Evolutionary conservation across 2,797 vertebrate species (phyloP).

Genomic region (Syngnathus acus): DNA sequence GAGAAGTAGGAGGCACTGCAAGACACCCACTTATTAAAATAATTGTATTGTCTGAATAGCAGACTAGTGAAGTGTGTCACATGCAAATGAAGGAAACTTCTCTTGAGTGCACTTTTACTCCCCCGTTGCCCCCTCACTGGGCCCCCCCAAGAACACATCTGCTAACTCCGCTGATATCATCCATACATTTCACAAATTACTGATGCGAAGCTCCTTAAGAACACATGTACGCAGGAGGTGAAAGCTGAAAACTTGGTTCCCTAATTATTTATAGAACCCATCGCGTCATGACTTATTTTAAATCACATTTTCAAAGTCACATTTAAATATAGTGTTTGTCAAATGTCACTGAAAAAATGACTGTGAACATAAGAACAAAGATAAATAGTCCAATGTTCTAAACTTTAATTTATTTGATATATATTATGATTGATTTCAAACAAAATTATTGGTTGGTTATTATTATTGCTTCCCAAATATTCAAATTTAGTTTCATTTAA

Average conservation of each 20-base stretch:
- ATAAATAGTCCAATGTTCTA: neutral
- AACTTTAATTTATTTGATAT: neutral
- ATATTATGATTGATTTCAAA: neutral
- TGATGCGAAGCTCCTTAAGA: slow-evolving; percentile 45
- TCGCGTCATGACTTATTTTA: neutral
- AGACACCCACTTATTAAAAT: slow-evolving; percentile 67
- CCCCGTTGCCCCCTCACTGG: slow-evolving; percentile 32
- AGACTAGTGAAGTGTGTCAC: slow-evolving; percentile 69
- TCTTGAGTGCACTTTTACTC: slow-evolving; percentile 49
- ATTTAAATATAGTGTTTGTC: neutral
- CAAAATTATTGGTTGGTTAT: neutral
- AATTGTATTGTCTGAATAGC: slow-evolving; percentile 62
- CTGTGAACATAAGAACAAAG: neutral
- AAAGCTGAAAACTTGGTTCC: neutral
- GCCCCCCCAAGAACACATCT: slow-evolving; percentile 43
- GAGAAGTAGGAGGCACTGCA: slow-evolving; percentile 38
- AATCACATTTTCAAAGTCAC: neutral
- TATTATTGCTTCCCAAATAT: neutral
- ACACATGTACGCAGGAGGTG: neutral
- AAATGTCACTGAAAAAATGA: neutral
- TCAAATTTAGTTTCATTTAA: neutral
- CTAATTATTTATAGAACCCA: neutral
- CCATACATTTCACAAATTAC: slow-evolving; percentile 50
- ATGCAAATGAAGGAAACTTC: slow-evolving; percentile 69
- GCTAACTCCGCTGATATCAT: slow-evolving; percentile 40